Evolutionary conservation across 2,113 vertebrate species (phyloP).

Genomic region (Orcinus orca): DNA sequence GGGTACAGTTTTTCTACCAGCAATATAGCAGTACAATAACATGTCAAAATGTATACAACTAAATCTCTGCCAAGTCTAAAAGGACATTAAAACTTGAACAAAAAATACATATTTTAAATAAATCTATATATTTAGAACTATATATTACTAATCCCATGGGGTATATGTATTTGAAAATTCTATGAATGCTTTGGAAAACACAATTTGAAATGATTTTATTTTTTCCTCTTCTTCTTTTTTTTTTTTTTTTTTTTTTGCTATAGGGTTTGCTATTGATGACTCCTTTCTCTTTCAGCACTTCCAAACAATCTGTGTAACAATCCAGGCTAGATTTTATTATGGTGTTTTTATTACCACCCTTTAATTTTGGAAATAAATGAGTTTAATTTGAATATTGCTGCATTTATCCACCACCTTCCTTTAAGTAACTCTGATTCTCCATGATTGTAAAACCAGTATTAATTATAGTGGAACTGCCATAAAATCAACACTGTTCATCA

Average conservation of each 20-base stretch:
- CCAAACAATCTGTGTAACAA: not conserved
- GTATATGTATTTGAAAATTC: not conserved
- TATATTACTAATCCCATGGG: not conserved
- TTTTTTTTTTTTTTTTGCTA: not conserved
- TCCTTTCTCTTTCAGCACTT: not conserved
- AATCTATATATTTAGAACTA: not conserved
- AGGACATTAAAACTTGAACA: not conserved
- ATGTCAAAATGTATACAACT: not conserved
- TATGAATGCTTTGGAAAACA: not conserved
- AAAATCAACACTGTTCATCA: not conserved
- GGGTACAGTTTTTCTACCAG: not conserved
- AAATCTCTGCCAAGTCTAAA: not conserved
- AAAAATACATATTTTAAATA: not conserved
- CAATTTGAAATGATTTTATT: not conserved
- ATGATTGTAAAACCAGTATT: not conserved
- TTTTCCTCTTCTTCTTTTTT: not conserved
- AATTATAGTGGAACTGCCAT: not conserved
- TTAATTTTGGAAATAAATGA: conserved; percentile 8
- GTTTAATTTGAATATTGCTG: not conserved
- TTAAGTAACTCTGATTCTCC: not conserved
- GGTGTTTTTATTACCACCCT: not conserved
- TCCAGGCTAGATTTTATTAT: not conserved
- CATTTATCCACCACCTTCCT: not conserved
- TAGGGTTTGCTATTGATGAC: not conserved
- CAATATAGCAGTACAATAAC: not conserved